These are phyloP conservation scores for Hypena proboscidalis DNA, from an alignment of 2,888 invertebrate genomes.

Conservation along the genomic window DNA sequence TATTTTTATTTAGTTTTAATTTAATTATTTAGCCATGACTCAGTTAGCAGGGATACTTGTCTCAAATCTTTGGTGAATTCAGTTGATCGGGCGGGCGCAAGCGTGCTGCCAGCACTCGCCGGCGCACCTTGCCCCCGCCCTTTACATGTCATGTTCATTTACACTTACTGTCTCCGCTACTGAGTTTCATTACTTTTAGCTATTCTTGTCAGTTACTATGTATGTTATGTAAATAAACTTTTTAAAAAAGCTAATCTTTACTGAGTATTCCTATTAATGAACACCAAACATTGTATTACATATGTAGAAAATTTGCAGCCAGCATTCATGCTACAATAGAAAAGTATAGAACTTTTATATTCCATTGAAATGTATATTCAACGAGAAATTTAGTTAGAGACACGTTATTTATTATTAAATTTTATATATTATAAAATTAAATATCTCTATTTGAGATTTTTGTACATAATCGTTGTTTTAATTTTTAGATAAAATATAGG, in stretches of 20 bases:
- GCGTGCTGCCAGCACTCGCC: constrained; percentile 16
- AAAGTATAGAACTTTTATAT: constrained; percentile 54
- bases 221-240: constrained; percentile 83
- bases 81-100: constrained; percentile 28
- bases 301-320: constrained; percentile 27
- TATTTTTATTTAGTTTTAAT: constrained; percentile 71
- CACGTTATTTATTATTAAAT: constrained; percentile 57
- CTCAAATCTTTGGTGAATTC: constrained; percentile 55
- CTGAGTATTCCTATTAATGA: constrained; percentile 54
- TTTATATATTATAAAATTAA: constrained; percentile 56
- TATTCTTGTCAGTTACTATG: constrained; percentile 73
- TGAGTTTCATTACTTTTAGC: constrained; percentile 69
- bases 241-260: constrained; percentile 63
- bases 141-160: constrained; percentile 34
- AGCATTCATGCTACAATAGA: constrained; percentile 41
- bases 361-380: constrained; percentile 55
- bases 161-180: constrained; percentile 56
- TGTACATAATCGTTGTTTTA: constrained; percentile 67
- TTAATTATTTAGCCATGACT: constrained; percentile 59
- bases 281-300: constrained; percentile 44
- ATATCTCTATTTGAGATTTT: constrained; percentile 58
- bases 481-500: constrained; percentile 41
- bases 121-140: constrained; percentile 8
- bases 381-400: constrained; percentile 49
- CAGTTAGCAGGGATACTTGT: constrained; percentile 62